Conservation (phyloP, 1,140 invertebrate genomes). For the Mylabris phalerata region DNA sequence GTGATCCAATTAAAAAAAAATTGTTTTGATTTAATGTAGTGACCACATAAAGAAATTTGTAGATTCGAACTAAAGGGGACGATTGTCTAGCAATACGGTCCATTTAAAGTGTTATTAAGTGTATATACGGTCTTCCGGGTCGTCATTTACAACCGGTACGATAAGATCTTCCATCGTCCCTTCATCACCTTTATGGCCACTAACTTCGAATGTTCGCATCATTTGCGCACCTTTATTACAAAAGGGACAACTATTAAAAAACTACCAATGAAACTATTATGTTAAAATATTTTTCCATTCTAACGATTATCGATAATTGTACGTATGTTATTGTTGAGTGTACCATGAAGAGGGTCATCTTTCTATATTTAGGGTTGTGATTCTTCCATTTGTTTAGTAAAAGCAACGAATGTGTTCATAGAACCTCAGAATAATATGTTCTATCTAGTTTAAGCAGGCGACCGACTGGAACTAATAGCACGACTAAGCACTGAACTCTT, state of each 20-base stretch:
- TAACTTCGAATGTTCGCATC: conserved; percentile 7
- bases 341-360: conserved; percentile 4
- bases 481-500: conserved; percentile 24
- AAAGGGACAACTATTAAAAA: conserved; percentile 1
- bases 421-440: conserved; percentile 25
- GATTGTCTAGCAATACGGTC: conserved; percentile 3
- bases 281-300: conserved; percentile 1
- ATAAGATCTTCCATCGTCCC: conserved; percentile 23
- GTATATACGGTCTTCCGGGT: conserved; percentile 21
- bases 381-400: conserved; percentile 12
- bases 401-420: conserved; percentile 9
- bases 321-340: conserved; percentile 6
- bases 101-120: conserved; percentile 28
- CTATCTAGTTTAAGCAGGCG: conserved; percentile 41
- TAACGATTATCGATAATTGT: conserved; percentile 1
- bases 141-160: conserved; percentile 16
- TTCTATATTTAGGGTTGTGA: conserved; percentile 10
- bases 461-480: conserved; percentile 37
- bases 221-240: not conserved
- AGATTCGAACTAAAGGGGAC: too few species aligned
- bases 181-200: conserved; percentile 25
- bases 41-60: too few species aligned
- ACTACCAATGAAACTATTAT: not conserved
- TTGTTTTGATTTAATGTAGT: too few species aligned
- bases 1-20: too few species aligned